Base-by-base conservation (phyloP, 2,888 invertebrate genomes). In the Resseliella maxima region DNA sequence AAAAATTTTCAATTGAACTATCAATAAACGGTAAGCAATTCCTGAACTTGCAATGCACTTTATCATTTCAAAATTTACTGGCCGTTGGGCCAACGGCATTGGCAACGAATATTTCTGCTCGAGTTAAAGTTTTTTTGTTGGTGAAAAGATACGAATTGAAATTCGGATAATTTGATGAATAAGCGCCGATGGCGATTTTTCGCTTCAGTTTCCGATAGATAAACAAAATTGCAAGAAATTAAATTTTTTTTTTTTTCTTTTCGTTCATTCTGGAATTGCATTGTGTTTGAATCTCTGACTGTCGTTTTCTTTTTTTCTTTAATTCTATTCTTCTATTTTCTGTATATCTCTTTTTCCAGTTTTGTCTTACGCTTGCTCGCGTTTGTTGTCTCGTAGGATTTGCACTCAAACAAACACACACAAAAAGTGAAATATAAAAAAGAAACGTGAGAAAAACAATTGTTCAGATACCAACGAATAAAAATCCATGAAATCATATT, bases 131-230 rank as follows among this genome's bases (percentile, higher is more conserved):
- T 50, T 8, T 50, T 15, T 18, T 8, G 46, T 50, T 50, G 46
- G 46, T 50, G 46, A 50, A 18, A 50, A 41, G 46, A 50, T 18
- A 50, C 46, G 46, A 15, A 59, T 59, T 10, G 72, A 72, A 12
- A 72, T 31, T 72, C 72, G n/a, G n/a, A 72, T 72, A 12, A 72
- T 72, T 72, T 72, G 21, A 72, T 72, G 31, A 72, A 72, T 72
- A 72, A 31, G 72, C 35, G 72, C 72, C 72, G 72, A 72, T 31
- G 72, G 72, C 31, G 2, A 72, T 72, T 27, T 59, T 72, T 72
- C 72, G 72, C 31, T 72, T 72, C 72, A 72, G 72, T 72, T 72
- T 72, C 72, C 72, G 72, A n/a, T n/a, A n/a, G 12, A 72, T 72
- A 27, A 31, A 72, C 27, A 31, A 35, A 72, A 72, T 31, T 31